Evolutionary conservation across 1,140 invertebrate species (phyloP).

Genomic region (Zaprionus tsacasi): DNA sequence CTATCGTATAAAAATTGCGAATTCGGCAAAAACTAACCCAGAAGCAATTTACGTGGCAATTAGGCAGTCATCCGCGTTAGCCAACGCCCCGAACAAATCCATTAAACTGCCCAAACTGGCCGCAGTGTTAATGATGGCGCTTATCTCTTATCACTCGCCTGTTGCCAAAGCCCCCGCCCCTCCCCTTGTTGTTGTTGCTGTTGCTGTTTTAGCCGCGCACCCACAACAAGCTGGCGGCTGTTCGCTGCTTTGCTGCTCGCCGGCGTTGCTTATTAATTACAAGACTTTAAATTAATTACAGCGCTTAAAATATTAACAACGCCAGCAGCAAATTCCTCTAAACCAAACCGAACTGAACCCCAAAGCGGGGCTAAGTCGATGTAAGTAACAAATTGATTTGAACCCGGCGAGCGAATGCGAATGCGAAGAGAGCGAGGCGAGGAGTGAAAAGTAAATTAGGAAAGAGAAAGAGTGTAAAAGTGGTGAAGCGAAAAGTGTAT

Average conservation of each 20-base stretch:
- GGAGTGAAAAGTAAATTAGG: no score
- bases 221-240: conserved; percentile 49
- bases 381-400: conserved; percentile 46
- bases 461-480: not conserved
- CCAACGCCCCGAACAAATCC: conserved; percentile 15
- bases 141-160: conserved; percentile 59
- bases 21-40: not conserved
- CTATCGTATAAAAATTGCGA: not conserved
- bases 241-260: not conserved
- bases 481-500: no score
- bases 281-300: conserved; percentile 79
- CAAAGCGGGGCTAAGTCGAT: conserved; percentile 15
- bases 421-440: not conserved
- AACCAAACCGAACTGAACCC: conserved; percentile 6
- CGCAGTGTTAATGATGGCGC: conserved; percentile 74
- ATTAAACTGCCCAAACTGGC: conserved; percentile 51
- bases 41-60: not conserved
- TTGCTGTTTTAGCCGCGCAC: conserved; percentile 26
- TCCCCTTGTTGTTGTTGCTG: not conserved
- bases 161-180: not conserved
- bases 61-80: not conserved
- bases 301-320: conserved; percentile 78
- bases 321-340: conserved; percentile 39
- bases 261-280: conserved; percentile 76
- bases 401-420: conserved; percentile 8